A percentile compares a stretch with the other conserved stretches of the same genome.
Evolutionary conservation across 2,797 vertebrate species (phyloP).

Genomic region (Helarctos malayanus): DNA sequence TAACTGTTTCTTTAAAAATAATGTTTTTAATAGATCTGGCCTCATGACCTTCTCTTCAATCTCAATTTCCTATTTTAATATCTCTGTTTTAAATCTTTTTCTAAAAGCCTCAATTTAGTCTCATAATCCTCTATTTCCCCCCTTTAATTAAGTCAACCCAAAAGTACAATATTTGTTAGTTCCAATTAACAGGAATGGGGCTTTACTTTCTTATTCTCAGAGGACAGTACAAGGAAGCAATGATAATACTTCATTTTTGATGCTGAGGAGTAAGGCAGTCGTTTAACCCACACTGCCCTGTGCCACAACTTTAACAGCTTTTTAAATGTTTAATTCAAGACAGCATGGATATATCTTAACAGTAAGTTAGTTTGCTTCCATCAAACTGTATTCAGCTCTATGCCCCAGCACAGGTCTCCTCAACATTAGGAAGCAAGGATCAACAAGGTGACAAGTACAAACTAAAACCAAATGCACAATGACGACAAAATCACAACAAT

Average conservation of each 20-base stretch:
- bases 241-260: not conserved
- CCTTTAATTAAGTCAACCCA: constrained; percentile 9
- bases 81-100: constrained; percentile 33
- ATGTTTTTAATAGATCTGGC: not conserved
- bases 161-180: not conserved
- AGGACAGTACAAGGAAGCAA: not conserved
- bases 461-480: constrained; percentile 25
- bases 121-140: not conserved
- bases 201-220: not conserved
- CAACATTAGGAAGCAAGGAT: constrained; percentile 18
- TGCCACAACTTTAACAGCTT: not conserved
- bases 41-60: constrained; percentile 30
- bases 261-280: not conserved
- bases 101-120: constrained; percentile 53
- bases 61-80: constrained; percentile 53
- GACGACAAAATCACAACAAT: constrained; percentile 45
- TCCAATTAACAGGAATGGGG: not conserved
- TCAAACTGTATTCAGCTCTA: not conserved
- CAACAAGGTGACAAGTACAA: constrained; percentile 17
- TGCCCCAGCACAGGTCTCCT: not conserved
- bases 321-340: constrained; percentile 44
- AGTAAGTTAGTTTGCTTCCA: not conserved
- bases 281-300: not conserved
- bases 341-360: not conserved
- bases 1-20: constrained; percentile 43